Percentiles rank a stretch among this genome's conserved stretches.
These are phyloP conservation scores for Dasypus novemcinctus DNA, from an alignment of 2,113 vertebrate genomes.

Conservation along the genomic window DNA sequence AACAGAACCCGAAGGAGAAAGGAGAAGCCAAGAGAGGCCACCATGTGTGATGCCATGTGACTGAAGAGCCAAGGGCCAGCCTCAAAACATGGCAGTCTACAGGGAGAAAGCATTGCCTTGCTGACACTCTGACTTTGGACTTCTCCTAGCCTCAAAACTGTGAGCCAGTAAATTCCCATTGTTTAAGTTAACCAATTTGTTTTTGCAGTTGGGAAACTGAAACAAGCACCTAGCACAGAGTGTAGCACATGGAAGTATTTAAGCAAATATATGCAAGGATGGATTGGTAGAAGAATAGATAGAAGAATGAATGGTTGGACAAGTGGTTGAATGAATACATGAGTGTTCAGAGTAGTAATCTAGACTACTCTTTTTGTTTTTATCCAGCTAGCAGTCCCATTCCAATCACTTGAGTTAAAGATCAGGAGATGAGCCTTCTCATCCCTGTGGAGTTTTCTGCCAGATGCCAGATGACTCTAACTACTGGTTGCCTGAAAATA, in stretches of 20 bases:
- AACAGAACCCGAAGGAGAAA: too few species aligned
- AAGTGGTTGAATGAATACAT: neutral
- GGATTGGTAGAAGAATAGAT: neutral
- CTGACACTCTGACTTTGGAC: too few species aligned
- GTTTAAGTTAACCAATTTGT: too few species aligned
- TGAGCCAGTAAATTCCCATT: too few species aligned
- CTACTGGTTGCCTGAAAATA: neutral
- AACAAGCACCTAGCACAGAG: neutral
- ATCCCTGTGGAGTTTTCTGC: neutral
- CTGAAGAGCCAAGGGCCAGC: too few species aligned
- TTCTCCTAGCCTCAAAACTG: too few species aligned
- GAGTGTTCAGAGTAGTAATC: neutral
- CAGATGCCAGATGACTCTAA: neutral
- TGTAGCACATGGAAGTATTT: neutral
- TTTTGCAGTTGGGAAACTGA: too few species aligned
- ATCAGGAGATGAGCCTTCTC: neutral
- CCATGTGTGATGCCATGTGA: too few species aligned
- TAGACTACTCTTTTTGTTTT: neutral
- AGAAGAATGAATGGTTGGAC: neutral
- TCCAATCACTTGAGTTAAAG: neutral
- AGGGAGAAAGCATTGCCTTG: too few species aligned
- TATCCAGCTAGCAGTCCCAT: neutral
- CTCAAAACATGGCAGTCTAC: too few species aligned
- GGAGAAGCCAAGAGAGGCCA: too few species aligned
- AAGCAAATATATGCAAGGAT: neutral